Conservation (phyloP, 2,888 invertebrate genomes). For the Trissolcus japonicus region DNA sequence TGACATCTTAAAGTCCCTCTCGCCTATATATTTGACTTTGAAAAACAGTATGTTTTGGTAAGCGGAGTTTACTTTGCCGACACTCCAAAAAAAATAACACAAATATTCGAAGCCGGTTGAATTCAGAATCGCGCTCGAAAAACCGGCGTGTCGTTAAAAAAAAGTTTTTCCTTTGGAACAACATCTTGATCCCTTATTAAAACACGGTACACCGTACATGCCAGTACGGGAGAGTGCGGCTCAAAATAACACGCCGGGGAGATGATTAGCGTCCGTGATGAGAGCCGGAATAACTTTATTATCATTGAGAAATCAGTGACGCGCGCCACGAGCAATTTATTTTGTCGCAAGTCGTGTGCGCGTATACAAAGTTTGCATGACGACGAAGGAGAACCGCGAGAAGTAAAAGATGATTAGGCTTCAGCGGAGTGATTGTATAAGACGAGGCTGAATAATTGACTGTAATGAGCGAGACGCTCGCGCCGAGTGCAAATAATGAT, state of each 20-base stretch:
- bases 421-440: constrained; percentile 57
- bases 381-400: no score
- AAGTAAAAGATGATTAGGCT: constrained; percentile 60
- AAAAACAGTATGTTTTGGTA: constrained; percentile 37
- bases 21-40: background rate
- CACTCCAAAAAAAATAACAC: constrained; percentile 39
- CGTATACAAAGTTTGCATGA: background rate
- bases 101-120: constrained; percentile 31
- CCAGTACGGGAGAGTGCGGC: no score
- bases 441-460: constrained; percentile 63
- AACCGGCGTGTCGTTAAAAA: constrained; percentile 9
- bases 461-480: constrained; percentile 60
- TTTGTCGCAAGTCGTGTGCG: constrained; percentile 25
- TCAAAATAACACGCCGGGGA: no score
- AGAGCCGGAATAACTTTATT: constrained; percentile 45
- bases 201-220: no score
- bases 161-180: constrained; percentile 8
- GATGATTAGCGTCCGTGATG: constrained; percentile 25
- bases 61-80: constrained; percentile 36
- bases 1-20: constrained; percentile 9
- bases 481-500: constrained; percentile 22
- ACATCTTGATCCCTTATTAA: constrained; percentile 5
- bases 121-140: constrained; percentile 4
- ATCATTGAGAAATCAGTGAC: constrained; percentile 39
- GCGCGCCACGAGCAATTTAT: constrained; percentile 35